Conservation (phyloP, 2,888 invertebrate species). For the Eudasyphora cyanicolor region DNA sequence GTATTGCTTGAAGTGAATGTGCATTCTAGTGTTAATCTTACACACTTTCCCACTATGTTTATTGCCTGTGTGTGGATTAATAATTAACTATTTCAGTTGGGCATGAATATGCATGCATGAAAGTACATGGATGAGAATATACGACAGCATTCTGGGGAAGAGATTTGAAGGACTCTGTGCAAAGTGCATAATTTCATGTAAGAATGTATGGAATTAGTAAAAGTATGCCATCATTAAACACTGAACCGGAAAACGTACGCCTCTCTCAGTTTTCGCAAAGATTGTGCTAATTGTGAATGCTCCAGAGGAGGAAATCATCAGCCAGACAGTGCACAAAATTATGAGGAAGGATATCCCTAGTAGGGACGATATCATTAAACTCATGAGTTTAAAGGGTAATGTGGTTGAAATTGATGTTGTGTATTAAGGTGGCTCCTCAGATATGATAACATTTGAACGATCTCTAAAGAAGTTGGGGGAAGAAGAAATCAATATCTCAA, state of each 20-base stretch:
- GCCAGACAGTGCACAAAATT: background rate
- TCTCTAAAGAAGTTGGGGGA: no score
- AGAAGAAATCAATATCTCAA: no score
- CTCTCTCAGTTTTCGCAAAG: background rate
- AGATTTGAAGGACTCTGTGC: background rate
- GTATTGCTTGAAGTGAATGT: no score
- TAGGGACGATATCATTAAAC: no score
- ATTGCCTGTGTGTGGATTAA: background rate
- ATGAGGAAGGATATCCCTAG: conserved; percentile 16
- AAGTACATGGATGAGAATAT: background rate
- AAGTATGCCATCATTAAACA: background rate
- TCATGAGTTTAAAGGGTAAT: no score
- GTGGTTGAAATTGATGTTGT: no score
- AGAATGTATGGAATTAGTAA: conserved; percentile 5
- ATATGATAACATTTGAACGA: no score
- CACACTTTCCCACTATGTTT: background rate
- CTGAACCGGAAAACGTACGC: background rate
- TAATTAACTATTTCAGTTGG: conserved; percentile 19
- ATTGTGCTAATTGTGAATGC: background rate
- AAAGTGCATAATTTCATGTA: background rate
- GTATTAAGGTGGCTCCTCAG: no score
- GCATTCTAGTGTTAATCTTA: background rate
- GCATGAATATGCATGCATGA: conserved; percentile 2
- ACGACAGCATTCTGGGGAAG: background rate
- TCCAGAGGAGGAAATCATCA: background rate